Base-by-base conservation (phyloP, 2,797 vertebrate species). In the Sebastes steindachneri region DNA sequence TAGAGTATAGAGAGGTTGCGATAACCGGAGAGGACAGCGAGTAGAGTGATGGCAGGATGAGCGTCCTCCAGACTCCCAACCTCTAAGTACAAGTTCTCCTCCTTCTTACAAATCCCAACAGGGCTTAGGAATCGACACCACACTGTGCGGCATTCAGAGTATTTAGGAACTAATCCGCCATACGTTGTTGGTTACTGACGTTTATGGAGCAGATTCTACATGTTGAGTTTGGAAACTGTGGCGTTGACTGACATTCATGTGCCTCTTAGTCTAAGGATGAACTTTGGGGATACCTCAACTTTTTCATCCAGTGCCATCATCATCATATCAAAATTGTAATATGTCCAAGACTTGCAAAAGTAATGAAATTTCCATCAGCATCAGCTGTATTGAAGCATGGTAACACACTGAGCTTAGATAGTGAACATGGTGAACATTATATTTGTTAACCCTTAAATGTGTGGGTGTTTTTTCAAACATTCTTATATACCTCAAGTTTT, bases 41-140 rank as follows among this genome's bases (percentile, higher is more conserved):
- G 33, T 66, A 21, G 68, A 65, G 45, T 63, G 72, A 77, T n/a
- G 5, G 58, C 62, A 71, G 57, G 63, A 78, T 68, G 66, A 77
- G 58, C 55, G 7, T 67, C 68, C 70, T 72, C 67, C 55, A 72
- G 67, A 66, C 63, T 73, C 57, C 73, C 45, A 45, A 55, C 79
- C 77, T 83, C 63, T 54, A 26, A 63, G 26, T 41, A 77, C 54
- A 35, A 74, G 37, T 74, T 14, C 73, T 78, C 77, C 79, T 82
- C 82, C 82, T 69, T 2, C 53, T 64, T 75, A 86, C 73, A 85
- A 85, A 85, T 85, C 76, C 79, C 68, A 70, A 28, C 59, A 64
- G 84, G 28, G 75, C 48, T 89, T 76, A 82, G 65, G 71, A 73
- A 86, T 72, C 9, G 62, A 80, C 75, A 69, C 62, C 77, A 80